phyloP scores from a whole-genome alignment of 2,888 invertebrate species.

The Synanthedon formicaeformis region DNA sequence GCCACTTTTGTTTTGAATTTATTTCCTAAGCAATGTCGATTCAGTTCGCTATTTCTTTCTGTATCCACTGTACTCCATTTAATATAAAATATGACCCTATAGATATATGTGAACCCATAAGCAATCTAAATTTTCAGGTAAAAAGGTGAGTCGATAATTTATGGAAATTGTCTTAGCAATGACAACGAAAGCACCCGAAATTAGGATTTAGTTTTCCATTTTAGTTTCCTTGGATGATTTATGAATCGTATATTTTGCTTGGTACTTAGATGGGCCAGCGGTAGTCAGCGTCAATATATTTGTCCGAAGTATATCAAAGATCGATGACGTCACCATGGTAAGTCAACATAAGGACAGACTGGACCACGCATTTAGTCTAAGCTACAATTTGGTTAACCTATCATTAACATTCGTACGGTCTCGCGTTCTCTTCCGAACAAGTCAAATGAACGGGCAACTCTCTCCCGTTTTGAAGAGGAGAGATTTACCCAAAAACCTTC shows the following conservation, averaged over 20 bases:
- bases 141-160: slow-evolving; percentile 29
- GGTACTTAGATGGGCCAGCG: slow-evolving; percentile 88
- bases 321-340: slow-evolving; percentile 99
- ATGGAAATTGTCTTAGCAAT: slow-evolving; percentile 13
- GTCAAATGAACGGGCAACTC: slow-evolving; percentile 69
- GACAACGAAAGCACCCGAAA: slow-evolving; percentile 11
- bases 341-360: slow-evolving; percentile 72
- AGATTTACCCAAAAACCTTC: slow-evolving; percentile 40
- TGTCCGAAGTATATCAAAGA: slow-evolving; percentile 98
- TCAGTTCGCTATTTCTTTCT: slow-evolving; percentile 5
- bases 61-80: slow-evolving; percentile 2
- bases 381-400: slow-evolving; percentile 26
- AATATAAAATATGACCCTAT: not conserved
- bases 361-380: slow-evolving; percentile 47
- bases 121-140: slow-evolving; percentile 23
- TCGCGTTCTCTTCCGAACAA: slow-evolving; percentile 36
- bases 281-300: slow-evolving; percentile 97
- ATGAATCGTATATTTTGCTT: slow-evolving; percentile 62
- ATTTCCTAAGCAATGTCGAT: slow-evolving; percentile 18
- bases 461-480: slow-evolving; percentile 43
- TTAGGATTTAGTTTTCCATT: slow-evolving; percentile 42
- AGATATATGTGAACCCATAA: not conserved
- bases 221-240: slow-evolving; percentile 26
- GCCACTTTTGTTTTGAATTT: slow-evolving; percentile 21
- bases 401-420: slow-evolving; percentile 13